Base-by-base conservation (phyloP, 2,888 invertebrate species). In the Microplitis manilae region DNA sequence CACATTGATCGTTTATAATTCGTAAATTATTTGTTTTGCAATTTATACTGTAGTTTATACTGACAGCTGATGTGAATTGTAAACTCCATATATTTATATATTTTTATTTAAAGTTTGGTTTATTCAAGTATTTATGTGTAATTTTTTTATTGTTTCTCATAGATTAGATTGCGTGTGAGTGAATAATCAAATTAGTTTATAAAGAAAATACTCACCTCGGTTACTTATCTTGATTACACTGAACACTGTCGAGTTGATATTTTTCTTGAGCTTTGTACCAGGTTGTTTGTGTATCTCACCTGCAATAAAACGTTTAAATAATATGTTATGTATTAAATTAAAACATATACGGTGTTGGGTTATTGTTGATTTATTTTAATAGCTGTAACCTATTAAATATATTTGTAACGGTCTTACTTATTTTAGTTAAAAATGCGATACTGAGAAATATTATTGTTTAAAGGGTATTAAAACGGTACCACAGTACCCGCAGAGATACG, bases 391-490 rank as follows among this genome's bases (percentile, higher is more conserved):
- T 30, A 39, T 13, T 17, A 67, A 17, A 30, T 65, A 13, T 13
- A 6, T 13, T 65, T 20, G 30, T 67, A 67, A 67, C 67, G 67
- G 67, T 67, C 30, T 30, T 30, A 30, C 30, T 50, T 8, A 50
- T 50, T 50, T 2, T 50, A 13, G 5, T 50, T 9, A 50, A 50
- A 50, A 50, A 50, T 50, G 13, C 50, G 9, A 13, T 13, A 13
- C 50, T 5, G 17, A 41, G n/a, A 68, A 38, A 40, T 68, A 40
- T 68, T 39, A n/a, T 38, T 20, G 39, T 67, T 20, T 20, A 30
- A 67, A 62, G 62, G 20, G 50, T 13, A 50, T 50, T 71, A 59
- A 60, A 71, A 71, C 73, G 65, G 64, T 65, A 65, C 50, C 65
- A 40, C 13, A 50, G 50, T 73, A 64, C 73, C 73, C 73, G 15